A percentile compares a stretch with the other conserved stretches of the same genome.
Evolutionary conservation across 2,113 vertebrate species (phyloP).

Genomic region (Mola mola): DNA sequence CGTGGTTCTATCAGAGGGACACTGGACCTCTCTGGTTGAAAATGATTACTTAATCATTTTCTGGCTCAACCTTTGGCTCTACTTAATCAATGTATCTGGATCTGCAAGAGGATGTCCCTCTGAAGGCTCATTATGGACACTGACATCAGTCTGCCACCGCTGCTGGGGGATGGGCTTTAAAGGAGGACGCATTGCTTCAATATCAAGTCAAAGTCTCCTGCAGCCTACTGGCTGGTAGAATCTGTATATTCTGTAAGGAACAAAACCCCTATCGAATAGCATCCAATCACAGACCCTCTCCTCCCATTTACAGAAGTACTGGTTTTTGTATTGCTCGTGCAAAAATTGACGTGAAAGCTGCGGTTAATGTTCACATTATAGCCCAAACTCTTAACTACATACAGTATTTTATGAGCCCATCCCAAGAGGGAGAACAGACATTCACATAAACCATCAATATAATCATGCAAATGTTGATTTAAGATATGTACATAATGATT

Average conservation of each 20-base stretch:
- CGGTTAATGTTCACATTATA: too few species aligned
- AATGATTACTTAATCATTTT: constrained; percentile 68
- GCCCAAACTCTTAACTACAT: too few species aligned
- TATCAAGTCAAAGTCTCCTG: constrained; percentile 32
- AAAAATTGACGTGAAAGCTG: too few species aligned
- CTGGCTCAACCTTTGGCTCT: constrained; percentile 50
- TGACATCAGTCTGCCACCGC: constrained; percentile 45
- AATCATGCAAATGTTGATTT: constrained; percentile 1
- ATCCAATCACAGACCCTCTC: constrained; percentile 5
- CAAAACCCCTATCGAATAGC: not conserved
- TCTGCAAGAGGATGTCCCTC: constrained; percentile 37
- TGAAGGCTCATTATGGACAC: constrained; percentile 58
- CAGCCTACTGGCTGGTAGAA: constrained; percentile 6
- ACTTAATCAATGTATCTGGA: constrained; percentile 69
- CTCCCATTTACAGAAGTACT: constrained; percentile 24
- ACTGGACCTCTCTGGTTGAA: not conserved
- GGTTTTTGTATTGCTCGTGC: not conserved
- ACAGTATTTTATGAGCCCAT: too few species aligned
- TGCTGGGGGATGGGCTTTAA: constrained; percentile 56
- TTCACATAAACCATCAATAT: not conserved
- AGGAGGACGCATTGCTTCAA: constrained; percentile 36
- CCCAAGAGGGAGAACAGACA: too few species aligned
- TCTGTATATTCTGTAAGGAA: too few species aligned
- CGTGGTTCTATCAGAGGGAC: constrained; percentile 17
- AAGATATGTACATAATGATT: not conserved